Evolutionary conservation across 2,888 invertebrate species (phyloP).

Genomic region (Mythimna albipuncta): DNA sequence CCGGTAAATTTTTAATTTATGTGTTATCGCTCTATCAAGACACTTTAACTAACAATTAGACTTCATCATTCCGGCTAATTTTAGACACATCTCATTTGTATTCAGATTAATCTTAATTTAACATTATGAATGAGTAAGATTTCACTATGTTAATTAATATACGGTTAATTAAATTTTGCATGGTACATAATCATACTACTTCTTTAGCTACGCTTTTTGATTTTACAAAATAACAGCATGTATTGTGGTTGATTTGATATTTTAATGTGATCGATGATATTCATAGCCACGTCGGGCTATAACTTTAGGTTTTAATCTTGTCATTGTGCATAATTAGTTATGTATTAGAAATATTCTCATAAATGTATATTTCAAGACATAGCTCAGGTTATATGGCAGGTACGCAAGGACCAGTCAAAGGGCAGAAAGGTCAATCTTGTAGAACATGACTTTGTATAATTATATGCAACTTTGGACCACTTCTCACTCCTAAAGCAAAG

Average conservation of each 20-base stretch:
- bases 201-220: slow-evolving; percentile 26
- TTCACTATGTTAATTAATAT: slow-evolving; percentile 32
- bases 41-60: slow-evolving; percentile 52
- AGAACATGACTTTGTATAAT: background rate
- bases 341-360: slow-evolving; percentile 33
- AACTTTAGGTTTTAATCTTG: slow-evolving; percentile 28
- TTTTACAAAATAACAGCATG: slow-evolving; percentile 10
- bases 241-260: slow-evolving; percentile 9
- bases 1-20: slow-evolving; percentile 43
- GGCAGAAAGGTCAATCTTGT: slow-evolving; percentile 5
- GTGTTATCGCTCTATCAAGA: slow-evolving; percentile 51
- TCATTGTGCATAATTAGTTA: slow-evolving; percentile 35
- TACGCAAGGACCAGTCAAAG: slow-evolving; percentile 14
- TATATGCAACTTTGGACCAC: too few relatives aligned
- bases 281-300: slow-evolving; percentile 43
- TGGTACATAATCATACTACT: slow-evolving; percentile 11
- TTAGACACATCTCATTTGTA: slow-evolving; percentile 51
- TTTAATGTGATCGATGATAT: slow-evolving; percentile 22
- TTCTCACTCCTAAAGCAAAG: background rate
- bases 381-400: slow-evolving; percentile 12
- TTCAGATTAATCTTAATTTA: slow-evolving; percentile 48
- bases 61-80: slow-evolving; percentile 52
- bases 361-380: slow-evolving; percentile 25
- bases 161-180: slow-evolving; percentile 15
- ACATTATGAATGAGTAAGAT: slow-evolving; percentile 34